Evolutionary conservation across 2,797 vertebrate genomes (phyloP).

Genomic region (Poeciliopsis gracilis): DNA sequence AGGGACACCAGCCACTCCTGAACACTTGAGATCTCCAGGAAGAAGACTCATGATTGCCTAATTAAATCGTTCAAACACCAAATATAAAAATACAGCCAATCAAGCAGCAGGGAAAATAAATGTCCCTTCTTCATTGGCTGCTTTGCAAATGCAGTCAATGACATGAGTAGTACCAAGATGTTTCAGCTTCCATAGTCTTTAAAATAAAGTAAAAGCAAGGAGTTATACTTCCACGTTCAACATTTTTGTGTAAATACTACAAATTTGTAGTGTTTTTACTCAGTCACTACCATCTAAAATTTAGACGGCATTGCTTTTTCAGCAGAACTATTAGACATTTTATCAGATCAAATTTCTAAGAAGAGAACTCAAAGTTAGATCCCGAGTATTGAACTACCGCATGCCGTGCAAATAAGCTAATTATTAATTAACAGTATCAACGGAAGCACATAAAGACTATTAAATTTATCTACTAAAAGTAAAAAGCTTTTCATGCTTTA

Average conservation of each 20-base stretch:
- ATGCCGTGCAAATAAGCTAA: neutral
- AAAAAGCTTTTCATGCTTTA: constrained; percentile 15
- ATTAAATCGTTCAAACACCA: neutral
- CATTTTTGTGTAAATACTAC: neutral
- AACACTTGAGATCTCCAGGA: neutral
- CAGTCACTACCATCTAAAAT: neutral
- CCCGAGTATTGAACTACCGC: neutral
- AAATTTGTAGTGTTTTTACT: neutral
- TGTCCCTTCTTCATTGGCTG: neutral
- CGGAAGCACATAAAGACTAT: constrained; percentile 12
- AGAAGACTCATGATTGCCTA: neutral
- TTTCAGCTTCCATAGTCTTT: neutral
- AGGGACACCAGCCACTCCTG: too few species aligned
- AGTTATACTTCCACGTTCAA: neutral
- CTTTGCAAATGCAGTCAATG: neutral
- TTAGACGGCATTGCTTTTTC: neutral
- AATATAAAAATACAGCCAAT: neutral
- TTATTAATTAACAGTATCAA: constrained; percentile 24
- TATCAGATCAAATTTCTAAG: neutral
- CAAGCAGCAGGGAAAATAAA: neutral
- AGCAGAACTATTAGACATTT: neutral
- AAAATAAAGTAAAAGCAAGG: neutral
- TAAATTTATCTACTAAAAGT: constrained; percentile 2
- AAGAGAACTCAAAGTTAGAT: neutral
- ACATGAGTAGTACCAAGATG: too few species aligned